Conservation (phyloP, 2,797 vertebrate species). For the Acanthis flammea region DNA sequence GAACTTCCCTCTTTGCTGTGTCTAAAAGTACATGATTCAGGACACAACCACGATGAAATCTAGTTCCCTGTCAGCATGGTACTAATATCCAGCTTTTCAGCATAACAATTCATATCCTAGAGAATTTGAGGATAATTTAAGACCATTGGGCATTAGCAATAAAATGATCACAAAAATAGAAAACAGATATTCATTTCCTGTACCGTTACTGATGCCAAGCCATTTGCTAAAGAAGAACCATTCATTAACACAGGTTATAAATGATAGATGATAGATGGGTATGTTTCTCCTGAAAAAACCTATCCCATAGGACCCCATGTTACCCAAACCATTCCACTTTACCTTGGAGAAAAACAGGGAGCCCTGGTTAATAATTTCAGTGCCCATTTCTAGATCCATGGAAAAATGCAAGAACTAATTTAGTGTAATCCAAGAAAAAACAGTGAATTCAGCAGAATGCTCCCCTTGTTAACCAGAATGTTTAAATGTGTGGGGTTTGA, state of each 20-base stretch:
- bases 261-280: neutral
- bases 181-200: neutral
- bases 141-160: neutral
- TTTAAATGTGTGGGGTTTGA: neutral
- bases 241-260: neutral
- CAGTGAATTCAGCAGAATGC: neutral
- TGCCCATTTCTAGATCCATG: neutral
- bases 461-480: neutral
- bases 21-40: neutral
- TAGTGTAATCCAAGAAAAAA: neutral
- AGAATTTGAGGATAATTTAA: neutral
- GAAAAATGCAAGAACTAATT: neutral
- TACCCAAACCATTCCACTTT: neutral
- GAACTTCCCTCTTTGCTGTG: neutral
- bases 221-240: neutral
- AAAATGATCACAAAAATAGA: neutral
- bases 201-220: neutral
- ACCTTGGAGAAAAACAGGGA: neutral
- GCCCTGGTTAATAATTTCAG: neutral
- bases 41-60: neutral
- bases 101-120: neutral
- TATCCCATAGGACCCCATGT: neutral
- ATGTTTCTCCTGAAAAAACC: neutral
- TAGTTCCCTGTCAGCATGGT: neutral
- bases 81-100: neutral